These are phyloP conservation scores for Rotaria sp. DNA, from an alignment of 2,888 invertebrate species.

Conservation along the genomic window DNA sequence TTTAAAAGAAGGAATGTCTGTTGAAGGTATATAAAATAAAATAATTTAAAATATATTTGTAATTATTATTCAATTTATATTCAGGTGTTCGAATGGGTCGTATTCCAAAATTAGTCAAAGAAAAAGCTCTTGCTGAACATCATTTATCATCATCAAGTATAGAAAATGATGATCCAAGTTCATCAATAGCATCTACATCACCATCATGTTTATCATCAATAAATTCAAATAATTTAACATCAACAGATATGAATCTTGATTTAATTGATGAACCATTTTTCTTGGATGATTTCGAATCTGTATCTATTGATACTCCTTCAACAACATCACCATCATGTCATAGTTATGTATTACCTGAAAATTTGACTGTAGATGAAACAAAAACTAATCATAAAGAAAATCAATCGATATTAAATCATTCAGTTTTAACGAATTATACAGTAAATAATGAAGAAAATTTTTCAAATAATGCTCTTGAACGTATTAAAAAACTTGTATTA, in stretches of 20 bases:
- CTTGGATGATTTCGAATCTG: neutral
- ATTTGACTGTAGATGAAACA: neutral
- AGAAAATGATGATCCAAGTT: neutral
- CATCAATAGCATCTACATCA: neutral
- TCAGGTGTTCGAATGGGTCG: conserved; percentile 54
- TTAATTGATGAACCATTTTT: neutral
- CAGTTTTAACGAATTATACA: neutral
- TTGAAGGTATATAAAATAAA: conserved; percentile 46
- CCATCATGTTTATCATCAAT: neutral
- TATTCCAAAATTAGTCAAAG: conserved; percentile 52
- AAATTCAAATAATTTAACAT: neutral
- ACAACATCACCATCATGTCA: neutral
- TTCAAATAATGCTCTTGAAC: neutral
- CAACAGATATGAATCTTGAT: neutral
- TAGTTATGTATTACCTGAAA: neutral
- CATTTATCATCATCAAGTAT: neutral
- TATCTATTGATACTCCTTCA: neutral
- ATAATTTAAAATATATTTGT: neutral
- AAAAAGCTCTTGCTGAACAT: conserved; percentile 45
- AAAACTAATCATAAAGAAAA: neutral
- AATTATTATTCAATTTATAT: neutral
- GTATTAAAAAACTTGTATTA: neutral
- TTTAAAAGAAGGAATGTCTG: conserved; percentile 50
- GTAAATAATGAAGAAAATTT: neutral
- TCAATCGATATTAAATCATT: neutral